phyloP scores from a whole-genome alignment of 2,797 vertebrate species.

The Gallinago nigripennis region DNA sequence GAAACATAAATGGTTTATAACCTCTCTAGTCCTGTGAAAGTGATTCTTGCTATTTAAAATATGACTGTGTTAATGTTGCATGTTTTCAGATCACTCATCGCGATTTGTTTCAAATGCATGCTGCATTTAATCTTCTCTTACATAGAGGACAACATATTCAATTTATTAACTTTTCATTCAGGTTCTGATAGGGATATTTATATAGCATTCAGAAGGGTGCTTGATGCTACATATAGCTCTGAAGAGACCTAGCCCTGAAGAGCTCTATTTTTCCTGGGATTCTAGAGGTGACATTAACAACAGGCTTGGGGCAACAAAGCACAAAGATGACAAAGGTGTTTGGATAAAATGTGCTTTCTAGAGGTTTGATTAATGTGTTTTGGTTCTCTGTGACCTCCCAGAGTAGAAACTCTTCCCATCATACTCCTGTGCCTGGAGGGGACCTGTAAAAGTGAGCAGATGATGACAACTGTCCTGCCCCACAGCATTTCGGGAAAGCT shows the following conservation, averaged over 20 bases:
- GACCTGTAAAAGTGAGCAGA: not conserved
- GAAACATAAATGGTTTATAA: not conserved
- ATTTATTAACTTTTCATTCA: not conserved
- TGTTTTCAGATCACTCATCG: not conserved
- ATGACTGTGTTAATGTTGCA: not conserved
- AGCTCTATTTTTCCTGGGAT: not conserved
- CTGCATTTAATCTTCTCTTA: not conserved
- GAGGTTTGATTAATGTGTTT: not conserved
- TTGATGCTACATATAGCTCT: not conserved
- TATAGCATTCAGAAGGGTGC: not conserved
- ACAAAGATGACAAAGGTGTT: not conserved
- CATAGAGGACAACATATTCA: not conserved
- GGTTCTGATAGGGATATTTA: not conserved
- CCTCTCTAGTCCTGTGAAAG: not conserved
- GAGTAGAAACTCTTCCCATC: not conserved
- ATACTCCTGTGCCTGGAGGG: not conserved
- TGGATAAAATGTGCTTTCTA: not conserved
- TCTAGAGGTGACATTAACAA: conserved; percentile 5
- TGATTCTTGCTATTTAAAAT: not conserved
- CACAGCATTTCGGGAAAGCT: not conserved
- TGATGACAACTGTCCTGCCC: not conserved
- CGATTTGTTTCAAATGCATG: not conserved
- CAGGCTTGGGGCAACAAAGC: not conserved
- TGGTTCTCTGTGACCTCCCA: not conserved
- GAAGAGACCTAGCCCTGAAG: not conserved